These are phyloP conservation scores for Holothuria scabra DNA, from an alignment of 53 echinoderm and acorn worm genomes.

Conservation along the genomic window DNA sequence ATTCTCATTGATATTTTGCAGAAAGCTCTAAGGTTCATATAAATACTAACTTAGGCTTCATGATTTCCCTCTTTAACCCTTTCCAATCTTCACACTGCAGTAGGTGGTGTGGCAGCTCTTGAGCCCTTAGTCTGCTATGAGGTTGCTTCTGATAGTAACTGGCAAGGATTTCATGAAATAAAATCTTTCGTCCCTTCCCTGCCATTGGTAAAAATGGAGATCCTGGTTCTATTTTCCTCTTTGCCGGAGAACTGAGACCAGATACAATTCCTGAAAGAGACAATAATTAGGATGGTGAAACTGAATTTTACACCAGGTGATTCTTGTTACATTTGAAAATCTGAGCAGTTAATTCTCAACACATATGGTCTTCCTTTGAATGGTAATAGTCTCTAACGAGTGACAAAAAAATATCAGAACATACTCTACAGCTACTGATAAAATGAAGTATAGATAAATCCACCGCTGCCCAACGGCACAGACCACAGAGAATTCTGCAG, in stretches of 20 bases:
- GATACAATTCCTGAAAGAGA: conserved; percentile 66
- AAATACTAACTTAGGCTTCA: conserved; percentile 27
- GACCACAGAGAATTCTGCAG: too few relatives aligned
- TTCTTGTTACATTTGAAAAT: too few relatives aligned
- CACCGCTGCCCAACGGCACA: too few relatives aligned
- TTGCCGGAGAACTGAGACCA: conserved; percentile 51
- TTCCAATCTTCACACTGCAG: conserved; percentile 52
- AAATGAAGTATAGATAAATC: too few relatives aligned
- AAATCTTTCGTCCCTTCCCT: conserved; percentile 48
- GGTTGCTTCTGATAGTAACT: conserved; percentile 75
- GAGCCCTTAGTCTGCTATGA: conserved; percentile 71
- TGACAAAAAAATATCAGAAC: too few relatives aligned
- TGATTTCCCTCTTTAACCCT: not conserved
- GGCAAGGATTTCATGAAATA: conserved; percentile 76
- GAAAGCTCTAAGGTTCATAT: not conserved
- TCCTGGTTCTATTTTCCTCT: conserved; percentile 27
- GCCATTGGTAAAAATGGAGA: not conserved
- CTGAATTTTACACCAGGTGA: too few relatives aligned
- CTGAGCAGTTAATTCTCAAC: too few relatives aligned
- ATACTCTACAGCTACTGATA: too few relatives aligned
- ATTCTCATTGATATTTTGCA: too few relatives aligned
- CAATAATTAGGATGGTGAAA: too few relatives aligned
- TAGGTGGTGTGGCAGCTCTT: conserved; percentile 90
- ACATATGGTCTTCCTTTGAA: too few relatives aligned
- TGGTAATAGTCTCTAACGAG: too few relatives aligned